These are phyloP conservation scores for Tinea pellionella DNA, from an alignment of 2,888 invertebrate species.

Conservation along the genomic window DNA sequence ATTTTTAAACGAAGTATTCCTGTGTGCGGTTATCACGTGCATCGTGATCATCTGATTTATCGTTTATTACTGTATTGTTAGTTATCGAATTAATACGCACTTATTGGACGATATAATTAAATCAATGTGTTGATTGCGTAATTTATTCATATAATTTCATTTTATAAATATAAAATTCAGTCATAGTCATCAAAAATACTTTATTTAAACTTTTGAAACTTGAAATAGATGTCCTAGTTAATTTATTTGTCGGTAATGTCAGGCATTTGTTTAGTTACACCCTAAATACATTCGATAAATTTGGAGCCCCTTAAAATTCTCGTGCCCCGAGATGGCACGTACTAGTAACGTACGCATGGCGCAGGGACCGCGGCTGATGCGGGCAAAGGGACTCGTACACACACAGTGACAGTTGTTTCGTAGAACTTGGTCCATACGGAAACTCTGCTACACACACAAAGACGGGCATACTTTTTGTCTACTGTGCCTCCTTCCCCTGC, in stretches of 20 bases:
- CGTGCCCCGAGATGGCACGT: not conserved
- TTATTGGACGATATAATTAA: too few species aligned
- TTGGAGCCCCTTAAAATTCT: constrained; percentile 5
- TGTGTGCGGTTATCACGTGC: not conserved
- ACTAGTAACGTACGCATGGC: constrained; percentile 1
- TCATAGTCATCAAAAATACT: too few species aligned
- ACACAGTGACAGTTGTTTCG: not conserved
- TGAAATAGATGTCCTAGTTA: not conserved
- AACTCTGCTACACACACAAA: constrained; percentile 4
- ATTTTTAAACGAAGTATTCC: not conserved
- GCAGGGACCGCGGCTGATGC: not conserved
- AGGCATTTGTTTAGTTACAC: not conserved
- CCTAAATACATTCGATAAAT: constrained; percentile 1
- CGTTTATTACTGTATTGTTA: too few species aligned
- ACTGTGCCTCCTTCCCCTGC: constrained; percentile 7
- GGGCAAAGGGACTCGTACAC: constrained; percentile 3
- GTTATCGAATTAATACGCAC: too few species aligned
- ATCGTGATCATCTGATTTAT: too few species aligned
- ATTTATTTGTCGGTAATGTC: not conserved
- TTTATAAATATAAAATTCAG: too few species aligned
- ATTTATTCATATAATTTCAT: too few species aligned
- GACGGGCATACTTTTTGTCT: not conserved
- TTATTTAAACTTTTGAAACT: not conserved
- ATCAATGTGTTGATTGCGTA: too few species aligned
- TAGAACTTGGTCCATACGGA: not conserved